phyloP scores from a whole-genome alignment of 2,888 invertebrate genomes.

The Meganola albula region DNA sequence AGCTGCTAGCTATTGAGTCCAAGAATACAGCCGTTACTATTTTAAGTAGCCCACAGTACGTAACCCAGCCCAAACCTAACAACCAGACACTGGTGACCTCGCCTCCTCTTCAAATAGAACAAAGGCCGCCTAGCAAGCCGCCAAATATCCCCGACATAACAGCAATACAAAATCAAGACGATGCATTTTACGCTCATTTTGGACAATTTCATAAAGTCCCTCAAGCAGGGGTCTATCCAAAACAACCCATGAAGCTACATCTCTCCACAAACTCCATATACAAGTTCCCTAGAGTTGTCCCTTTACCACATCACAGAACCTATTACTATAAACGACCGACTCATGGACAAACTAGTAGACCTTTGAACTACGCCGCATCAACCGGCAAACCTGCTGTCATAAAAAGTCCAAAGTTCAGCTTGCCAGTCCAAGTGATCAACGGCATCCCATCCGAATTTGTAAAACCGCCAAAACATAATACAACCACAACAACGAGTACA shows the following conservation, averaged over 20 bases:
- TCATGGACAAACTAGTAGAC: conserved; percentile 33
- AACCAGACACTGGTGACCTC: conserved; percentile 33
- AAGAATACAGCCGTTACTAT: conserved; percentile 51
- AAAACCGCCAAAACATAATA: conserved; percentile 45
- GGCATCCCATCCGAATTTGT: conserved; percentile 57
- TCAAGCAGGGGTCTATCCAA: conserved; percentile 43
- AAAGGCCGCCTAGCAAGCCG: conserved; percentile 55
- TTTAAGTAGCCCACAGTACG: conserved; percentile 51
- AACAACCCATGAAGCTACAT: conserved; percentile 39
- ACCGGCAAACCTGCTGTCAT: conserved; percentile 40
- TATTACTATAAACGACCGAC: conserved; percentile 24
- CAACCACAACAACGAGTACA: conserved; percentile 39
- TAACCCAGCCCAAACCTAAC: conserved; percentile 29
- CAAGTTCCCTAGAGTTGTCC: conserved; percentile 55
- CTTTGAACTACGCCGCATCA: conserved; percentile 45
- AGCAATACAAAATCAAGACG: conserved; percentile 34
- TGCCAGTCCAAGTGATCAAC: conserved; percentile 63
- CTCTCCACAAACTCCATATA: conserved; percentile 49
- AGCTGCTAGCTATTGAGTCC: conserved; percentile 62
- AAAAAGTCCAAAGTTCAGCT: conserved; percentile 54
- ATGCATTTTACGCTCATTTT: conserved; percentile 42
- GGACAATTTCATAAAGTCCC: conserved; percentile 39
- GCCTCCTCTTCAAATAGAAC: conserved; percentile 46
- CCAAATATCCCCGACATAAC: conserved; percentile 48
- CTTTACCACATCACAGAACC: conserved; percentile 38